phyloP scores from a whole-genome alignment of 2,888 invertebrate species.

The Sinohyriopsis cumingii region DNA sequence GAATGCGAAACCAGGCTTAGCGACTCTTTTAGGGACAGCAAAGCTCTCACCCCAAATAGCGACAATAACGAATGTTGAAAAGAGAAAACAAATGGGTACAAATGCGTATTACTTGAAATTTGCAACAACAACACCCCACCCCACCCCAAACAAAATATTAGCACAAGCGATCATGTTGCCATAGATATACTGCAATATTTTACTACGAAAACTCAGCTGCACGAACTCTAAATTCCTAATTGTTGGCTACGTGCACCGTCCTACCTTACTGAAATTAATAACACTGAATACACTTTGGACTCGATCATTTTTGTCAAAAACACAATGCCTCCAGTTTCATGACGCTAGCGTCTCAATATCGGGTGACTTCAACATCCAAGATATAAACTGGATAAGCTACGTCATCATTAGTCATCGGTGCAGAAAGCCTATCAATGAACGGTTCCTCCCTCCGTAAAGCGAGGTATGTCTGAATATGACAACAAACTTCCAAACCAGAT shows the following conservation, averaged over 20 bases:
- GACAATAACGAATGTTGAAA: conserved; percentile 5
- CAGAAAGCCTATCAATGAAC: conserved; percentile 11
- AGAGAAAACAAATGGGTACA: conserved; percentile 16
- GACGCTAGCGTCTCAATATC: conserved; percentile 5
- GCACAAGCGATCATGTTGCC: conserved; percentile 2
- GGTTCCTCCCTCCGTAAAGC: conserved; percentile 6
- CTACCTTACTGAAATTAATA: conserved; percentile 4
- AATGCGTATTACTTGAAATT: conserved; percentile 8
- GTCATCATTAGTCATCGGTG: conserved; percentile 13
- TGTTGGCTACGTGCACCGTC: conserved; percentile 16
- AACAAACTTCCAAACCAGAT: conserved; percentile 12
- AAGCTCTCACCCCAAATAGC: conserved; percentile 10
- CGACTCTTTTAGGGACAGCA: conserved; percentile 4
- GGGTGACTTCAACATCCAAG: conserved; percentile 13
- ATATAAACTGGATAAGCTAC: conserved; percentile 16
- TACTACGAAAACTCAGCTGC: conserved; percentile 10
- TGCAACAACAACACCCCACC: too few species aligned
- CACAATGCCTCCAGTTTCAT: background rate
- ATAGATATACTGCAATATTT: conserved; percentile 4
- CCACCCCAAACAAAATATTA: background rate
- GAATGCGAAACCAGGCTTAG: conserved; percentile 20
- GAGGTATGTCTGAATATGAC: conserved; percentile 6
- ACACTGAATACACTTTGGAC: conserved; percentile 3
- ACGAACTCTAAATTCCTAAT: conserved; percentile 7
- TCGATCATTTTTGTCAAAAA: background rate